Evolutionary conservation across 2,797 vertebrate genomes (phyloP).

Genomic region (Taeniopygia guttata): DNA sequence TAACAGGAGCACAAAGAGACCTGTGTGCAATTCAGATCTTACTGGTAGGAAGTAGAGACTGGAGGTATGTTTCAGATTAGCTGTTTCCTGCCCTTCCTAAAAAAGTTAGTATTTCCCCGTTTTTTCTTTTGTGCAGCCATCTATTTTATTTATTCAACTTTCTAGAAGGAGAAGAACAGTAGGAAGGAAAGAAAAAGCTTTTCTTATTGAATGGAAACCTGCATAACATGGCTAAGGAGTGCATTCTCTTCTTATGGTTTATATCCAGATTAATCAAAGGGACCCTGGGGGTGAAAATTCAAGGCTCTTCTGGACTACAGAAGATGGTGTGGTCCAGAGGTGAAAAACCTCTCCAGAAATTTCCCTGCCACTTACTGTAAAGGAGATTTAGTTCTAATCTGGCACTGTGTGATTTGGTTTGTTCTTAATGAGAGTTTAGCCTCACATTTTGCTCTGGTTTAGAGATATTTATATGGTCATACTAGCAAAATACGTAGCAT

Average conservation of each 20-base stretch:
- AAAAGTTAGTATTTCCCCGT: not conserved
- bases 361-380: not conserved
- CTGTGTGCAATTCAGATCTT: not conserved
- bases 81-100: not conserved
- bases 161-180: not conserved
- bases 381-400: not conserved
- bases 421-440: not conserved
- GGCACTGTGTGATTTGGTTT: not conserved
- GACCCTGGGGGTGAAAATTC: not conserved
- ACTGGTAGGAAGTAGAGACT: not conserved
- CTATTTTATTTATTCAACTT: not conserved
- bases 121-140: not conserved
- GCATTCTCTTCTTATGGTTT: not conserved
- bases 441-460: not conserved
- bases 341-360: not conserved
- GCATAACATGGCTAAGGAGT: not conserved
- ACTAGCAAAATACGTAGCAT: not conserved
- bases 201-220: not conserved
- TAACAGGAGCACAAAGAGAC: not conserved
- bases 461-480: not conserved
- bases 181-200: not conserved
- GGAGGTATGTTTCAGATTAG: not conserved
- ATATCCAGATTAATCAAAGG: not conserved
- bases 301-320: not conserved
- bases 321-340: not conserved